Percentiles rank a stretch among this genome's conserved stretches.
Evolutionary conservation across 2,888 invertebrate genomes (phyloP).

Genomic region (Diabrotica balteata): DNA sequence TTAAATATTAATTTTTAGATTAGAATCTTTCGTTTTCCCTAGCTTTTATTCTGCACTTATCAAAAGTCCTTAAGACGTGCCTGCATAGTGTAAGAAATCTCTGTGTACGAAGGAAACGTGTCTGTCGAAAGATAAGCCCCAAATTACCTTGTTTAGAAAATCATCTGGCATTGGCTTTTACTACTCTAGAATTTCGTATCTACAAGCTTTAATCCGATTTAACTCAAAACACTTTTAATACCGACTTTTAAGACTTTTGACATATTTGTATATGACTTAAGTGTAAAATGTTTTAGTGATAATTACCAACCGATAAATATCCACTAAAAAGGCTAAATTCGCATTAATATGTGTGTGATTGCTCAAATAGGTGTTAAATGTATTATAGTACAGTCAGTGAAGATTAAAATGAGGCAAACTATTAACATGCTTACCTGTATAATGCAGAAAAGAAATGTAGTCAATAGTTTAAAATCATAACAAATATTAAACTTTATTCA

Average conservation of each 20-base stretch:
- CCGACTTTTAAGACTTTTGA: background rate
- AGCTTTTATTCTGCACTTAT: too few relatives aligned
- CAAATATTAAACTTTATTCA: too few relatives aligned
- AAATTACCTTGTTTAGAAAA: constrained; percentile 57
- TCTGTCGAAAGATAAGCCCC: constrained; percentile 57
- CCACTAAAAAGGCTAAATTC: too few relatives aligned
- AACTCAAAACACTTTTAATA: constrained; percentile 42
- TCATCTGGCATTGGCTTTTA: constrained; percentile 50
- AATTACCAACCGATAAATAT: too few relatives aligned
- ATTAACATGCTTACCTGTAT: too few relatives aligned
- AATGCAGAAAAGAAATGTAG: too few relatives aligned
- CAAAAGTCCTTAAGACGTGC: background rate
- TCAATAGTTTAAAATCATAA: too few relatives aligned
- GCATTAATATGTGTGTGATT: too few relatives aligned
- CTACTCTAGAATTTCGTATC: constrained; percentile 22
- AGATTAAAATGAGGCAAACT: too few relatives aligned
- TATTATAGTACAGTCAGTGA: too few relatives aligned
- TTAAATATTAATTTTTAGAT: background rate
- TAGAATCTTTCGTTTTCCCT: background rate
- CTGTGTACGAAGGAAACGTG: constrained; percentile 49
- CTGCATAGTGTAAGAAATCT: constrained; percentile 44
- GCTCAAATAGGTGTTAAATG: too few relatives aligned
- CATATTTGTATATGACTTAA: background rate
- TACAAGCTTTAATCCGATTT: constrained; percentile 25
- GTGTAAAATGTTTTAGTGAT: too few relatives aligned